Conservation (phyloP, 2,888 invertebrate species). For the Lycaena phlaeas region DNA sequence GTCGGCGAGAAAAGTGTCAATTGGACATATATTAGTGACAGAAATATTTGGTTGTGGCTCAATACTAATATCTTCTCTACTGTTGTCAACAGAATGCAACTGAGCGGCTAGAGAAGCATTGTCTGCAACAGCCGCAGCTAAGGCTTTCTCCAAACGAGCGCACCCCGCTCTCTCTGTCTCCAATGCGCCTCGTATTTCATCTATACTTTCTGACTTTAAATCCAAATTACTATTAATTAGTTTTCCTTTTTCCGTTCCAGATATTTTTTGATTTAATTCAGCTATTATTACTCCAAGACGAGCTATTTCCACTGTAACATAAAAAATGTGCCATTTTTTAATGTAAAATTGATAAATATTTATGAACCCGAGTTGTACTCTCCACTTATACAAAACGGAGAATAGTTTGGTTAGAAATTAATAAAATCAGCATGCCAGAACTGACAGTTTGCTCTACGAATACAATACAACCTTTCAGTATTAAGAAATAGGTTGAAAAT, state of each 20-base stretch:
- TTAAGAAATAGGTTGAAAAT: too few species aligned
- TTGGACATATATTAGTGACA: slow-evolving; percentile 36
- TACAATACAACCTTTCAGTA: too few species aligned
- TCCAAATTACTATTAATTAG: slow-evolving; percentile 18
- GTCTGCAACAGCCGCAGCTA: slow-evolving; percentile 48
- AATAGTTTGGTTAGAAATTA: too few species aligned
- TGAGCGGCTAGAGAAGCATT: slow-evolving; percentile 42
- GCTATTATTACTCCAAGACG: slow-evolving; percentile 37
- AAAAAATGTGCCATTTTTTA: background rate
- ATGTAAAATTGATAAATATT: too few species aligned
- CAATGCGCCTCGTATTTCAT: slow-evolving; percentile 39
- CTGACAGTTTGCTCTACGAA: too few species aligned
- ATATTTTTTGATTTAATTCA: slow-evolving; percentile 36
- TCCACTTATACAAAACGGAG: too few species aligned
- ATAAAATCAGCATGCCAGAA: too few species aligned
- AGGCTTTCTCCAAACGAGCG: slow-evolving; percentile 40
- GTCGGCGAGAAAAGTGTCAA: slow-evolving; percentile 57
- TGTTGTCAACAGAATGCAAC: slow-evolving; percentile 33
- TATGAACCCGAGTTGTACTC: too few species aligned
- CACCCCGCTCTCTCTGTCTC: slow-evolving; percentile 47
- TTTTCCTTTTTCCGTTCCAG: slow-evolving; percentile 17
- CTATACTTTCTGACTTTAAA: slow-evolving; percentile 33
- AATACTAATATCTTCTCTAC: slow-evolving; percentile 15
- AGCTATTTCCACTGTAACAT: slow-evolving; percentile 43
- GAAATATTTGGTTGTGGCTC: slow-evolving; percentile 21